phyloP scores from a whole-genome alignment of 2,797 vertebrate genomes.

The Xerus rutilus region DNA sequence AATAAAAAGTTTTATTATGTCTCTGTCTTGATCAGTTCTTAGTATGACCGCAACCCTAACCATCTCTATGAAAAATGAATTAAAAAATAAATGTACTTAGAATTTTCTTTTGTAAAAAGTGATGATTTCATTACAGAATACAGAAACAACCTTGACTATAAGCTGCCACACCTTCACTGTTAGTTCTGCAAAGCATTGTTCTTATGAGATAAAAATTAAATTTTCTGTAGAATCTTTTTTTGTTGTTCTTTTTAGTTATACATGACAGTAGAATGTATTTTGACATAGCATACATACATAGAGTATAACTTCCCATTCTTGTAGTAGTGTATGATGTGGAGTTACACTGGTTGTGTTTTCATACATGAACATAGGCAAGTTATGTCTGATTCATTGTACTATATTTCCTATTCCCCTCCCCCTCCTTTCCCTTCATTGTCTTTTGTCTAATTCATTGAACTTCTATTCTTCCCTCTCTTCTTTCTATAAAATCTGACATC shows the following conservation, averaged over 20 bases:
- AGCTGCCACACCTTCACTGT: not conserved
- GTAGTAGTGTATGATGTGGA: too few relatives aligned
- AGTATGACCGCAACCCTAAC: not conserved
- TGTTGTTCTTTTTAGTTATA: not conserved
- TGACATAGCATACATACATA: too few relatives aligned
- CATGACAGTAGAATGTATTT: too few relatives aligned
- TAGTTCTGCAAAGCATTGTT: not conserved
- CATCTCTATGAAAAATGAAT: not conserved
- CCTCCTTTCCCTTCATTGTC: too few relatives aligned
- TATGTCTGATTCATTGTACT: too few relatives aligned
- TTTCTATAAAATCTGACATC: not conserved
- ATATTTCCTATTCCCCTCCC: too few relatives aligned
- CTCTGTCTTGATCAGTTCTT: not conserved
- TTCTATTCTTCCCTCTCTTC: too few relatives aligned
- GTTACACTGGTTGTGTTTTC: too few relatives aligned
- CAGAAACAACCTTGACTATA: not conserved
- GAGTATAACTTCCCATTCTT: too few relatives aligned
- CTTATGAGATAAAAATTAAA: not conserved
- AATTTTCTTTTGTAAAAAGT: slow-evolving; percentile 24
- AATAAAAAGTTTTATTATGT: not conserved
- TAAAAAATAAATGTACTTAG: not conserved
- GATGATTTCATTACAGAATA: not conserved
- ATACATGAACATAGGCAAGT: too few relatives aligned
- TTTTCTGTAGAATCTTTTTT: not conserved
- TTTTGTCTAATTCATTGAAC: too few relatives aligned